phyloP scores from a whole-genome alignment of 2,113 vertebrate genomes.

The Lophius piscatorius region DNA sequence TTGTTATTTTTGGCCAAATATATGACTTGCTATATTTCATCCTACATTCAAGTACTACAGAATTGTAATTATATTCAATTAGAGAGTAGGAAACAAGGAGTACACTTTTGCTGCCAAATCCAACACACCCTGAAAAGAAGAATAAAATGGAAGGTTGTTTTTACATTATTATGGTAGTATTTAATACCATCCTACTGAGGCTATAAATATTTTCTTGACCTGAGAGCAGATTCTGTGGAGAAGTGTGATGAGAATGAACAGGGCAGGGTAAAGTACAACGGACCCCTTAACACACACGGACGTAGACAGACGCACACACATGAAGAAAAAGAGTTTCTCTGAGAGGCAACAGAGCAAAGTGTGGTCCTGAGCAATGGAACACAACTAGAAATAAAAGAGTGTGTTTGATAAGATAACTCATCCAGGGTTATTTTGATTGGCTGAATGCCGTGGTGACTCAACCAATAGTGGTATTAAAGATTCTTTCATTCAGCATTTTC shows the following conservation, averaged over 20 bases:
- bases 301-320: slow-evolving; percentile 32
- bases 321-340: slow-evolving; percentile 18
- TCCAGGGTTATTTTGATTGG: slow-evolving; percentile 73
- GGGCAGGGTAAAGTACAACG: slow-evolving; percentile 5
- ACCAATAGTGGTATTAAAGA: slow-evolving; percentile 77
- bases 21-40: slow-evolving; percentile 55
- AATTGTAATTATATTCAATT: slow-evolving; percentile 16
- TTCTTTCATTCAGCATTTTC: slow-evolving; percentile 77
- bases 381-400: slow-evolving; percentile 55
- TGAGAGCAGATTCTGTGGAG: slow-evolving; percentile 49
- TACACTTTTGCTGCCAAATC: slow-evolving; percentile 63
- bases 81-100: slow-evolving; percentile 54
- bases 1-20: slow-evolving; percentile 57
- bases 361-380: slow-evolving; percentile 54
- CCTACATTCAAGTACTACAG: slow-evolving; percentile 49
- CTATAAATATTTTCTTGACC: slow-evolving; percentile 64
- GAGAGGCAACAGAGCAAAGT: slow-evolving; percentile 32
- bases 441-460: slow-evolving; percentile 52
- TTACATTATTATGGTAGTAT: slow-evolving; percentile 69
- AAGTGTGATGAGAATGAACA: slow-evolving; percentile 44
- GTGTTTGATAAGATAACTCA: slow-evolving; percentile 73
- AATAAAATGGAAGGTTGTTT: slow-evolving; percentile 57
- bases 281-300: slow-evolving; percentile 16
- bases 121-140: slow-evolving; percentile 65
- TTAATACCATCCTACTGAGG: slow-evolving; percentile 69